A percentile compares a stretch with the other conserved stretches of the same genome.
These are phyloP conservation scores for Otis tarda DNA, from an alignment of 2,113 vertebrate genomes.

Conservation along the genomic window DNA sequence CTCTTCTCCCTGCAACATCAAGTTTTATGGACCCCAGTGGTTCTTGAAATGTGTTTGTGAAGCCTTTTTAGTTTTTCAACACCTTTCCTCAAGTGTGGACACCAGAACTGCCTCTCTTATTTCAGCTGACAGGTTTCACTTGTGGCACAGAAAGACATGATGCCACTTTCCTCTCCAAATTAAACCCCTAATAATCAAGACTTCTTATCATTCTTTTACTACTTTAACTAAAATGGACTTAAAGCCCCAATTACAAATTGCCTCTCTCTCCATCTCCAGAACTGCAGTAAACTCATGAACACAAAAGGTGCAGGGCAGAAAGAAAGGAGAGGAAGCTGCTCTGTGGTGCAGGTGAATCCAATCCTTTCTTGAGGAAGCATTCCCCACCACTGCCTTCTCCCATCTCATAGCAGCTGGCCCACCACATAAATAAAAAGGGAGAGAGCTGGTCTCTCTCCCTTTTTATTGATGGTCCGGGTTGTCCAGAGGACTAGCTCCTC, in stretches of 20 bases:
- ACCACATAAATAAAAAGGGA: too few relatives aligned
- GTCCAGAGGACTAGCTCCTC: background rate
- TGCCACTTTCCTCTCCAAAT: background rate
- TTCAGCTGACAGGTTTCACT: background rate
- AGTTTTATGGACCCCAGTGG: background rate
- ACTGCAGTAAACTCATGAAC: background rate
- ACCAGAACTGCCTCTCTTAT: background rate
- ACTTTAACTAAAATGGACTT: background rate
- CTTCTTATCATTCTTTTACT: accelerated
- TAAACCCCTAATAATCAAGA: accelerated
- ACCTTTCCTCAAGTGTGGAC: background rate
- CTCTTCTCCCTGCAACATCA: background rate
- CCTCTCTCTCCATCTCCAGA: background rate
- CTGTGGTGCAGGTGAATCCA: background rate
- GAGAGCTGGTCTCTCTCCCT: background rate
- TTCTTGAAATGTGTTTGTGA: background rate
- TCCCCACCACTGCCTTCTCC: background rate
- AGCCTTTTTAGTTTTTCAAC: background rate
- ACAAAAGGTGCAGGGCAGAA: background rate
- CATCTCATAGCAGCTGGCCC: background rate
- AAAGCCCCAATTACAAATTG: background rate
- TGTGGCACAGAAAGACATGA: background rate
- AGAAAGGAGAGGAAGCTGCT: background rate
- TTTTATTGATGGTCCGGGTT: background rate
- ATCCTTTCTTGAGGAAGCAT: background rate